Evolutionary conservation across 2,113 vertebrate species (phyloP).

Genomic region (Ctenomys sociabilis): DNA sequence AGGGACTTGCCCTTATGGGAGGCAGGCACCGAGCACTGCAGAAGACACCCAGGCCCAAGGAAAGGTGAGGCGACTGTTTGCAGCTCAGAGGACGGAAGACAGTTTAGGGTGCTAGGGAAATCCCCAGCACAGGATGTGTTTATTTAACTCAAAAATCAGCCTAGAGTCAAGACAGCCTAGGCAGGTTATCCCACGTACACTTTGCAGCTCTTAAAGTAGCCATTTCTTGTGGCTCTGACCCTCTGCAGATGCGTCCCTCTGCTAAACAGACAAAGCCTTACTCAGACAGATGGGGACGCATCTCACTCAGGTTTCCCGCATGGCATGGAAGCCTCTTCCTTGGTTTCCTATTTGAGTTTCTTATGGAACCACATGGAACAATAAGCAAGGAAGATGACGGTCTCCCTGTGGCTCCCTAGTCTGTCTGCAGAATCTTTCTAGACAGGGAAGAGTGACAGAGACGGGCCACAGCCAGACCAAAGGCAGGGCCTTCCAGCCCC

Average conservation of each 20-base stretch:
- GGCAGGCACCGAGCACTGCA: neutral
- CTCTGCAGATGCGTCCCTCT: neutral
- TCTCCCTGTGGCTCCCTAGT: neutral
- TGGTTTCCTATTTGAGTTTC: neutral
- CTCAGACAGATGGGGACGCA: neutral
- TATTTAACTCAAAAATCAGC: neutral
- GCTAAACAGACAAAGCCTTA: fast-evolving
- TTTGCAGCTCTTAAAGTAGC: neutral
- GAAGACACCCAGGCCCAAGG: neutral
- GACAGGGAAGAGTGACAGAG: neutral
- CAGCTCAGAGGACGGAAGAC: neutral
- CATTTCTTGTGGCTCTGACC: neutral
- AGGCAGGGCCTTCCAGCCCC: neutral
- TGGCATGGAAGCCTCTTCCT: neutral
- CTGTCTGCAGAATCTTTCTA: neutral
- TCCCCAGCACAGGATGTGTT: fast-evolving
- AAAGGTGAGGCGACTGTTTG: neutral
- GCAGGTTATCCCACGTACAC: neutral
- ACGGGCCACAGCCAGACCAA: neutral
- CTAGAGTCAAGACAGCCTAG: no score
- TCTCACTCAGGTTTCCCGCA: fast-evolving
- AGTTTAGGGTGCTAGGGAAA: neutral
- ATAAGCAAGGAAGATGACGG: neutral
- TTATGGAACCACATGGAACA: neutral
- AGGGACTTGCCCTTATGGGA: fast-evolving